Conservation (phyloP, 35 echinoderm and acorn worm genomes). For the Amphiura filiformis region DNA sequence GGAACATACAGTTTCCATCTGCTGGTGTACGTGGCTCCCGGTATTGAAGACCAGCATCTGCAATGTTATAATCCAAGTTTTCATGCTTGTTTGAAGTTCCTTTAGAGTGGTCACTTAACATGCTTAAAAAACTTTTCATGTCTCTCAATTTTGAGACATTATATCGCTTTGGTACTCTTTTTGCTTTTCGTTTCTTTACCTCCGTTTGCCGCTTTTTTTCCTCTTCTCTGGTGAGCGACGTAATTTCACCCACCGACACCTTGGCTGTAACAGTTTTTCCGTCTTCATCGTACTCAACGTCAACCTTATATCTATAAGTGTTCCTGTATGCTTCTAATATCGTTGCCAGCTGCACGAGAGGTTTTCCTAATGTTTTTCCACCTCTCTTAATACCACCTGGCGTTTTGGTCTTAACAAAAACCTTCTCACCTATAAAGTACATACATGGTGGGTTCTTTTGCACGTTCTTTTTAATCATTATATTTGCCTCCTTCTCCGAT, state of each 20-base stretch:
- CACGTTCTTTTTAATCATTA: not conserved
- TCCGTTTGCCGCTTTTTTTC: not conserved
- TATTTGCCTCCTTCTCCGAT: not conserved
- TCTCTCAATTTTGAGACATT: not conserved
- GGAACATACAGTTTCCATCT: not conserved
- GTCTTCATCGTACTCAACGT: not conserved
- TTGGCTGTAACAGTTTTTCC: not conserved
- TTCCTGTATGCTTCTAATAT: not conserved
- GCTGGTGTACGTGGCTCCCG: no score
- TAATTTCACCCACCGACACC: not conserved
- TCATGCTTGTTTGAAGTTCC: not conserved
- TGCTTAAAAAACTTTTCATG: not conserved
- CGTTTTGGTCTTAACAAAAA: not conserved
- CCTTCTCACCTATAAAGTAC: not conserved
- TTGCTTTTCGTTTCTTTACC: not conserved
- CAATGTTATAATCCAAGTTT: not conserved
- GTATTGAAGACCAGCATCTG: not conserved
- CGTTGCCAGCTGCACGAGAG: not conserved
- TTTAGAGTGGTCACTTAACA: not conserved
- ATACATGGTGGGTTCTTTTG: not conserved
- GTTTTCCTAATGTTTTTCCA: not conserved
- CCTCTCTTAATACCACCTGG: not conserved
- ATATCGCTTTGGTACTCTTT: not conserved
- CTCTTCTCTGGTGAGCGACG: not conserved
- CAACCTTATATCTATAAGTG: not conserved